Evolutionary conservation across 2,113 vertebrate genomes (phyloP).

Genomic region (Grallaria varia): DNA sequence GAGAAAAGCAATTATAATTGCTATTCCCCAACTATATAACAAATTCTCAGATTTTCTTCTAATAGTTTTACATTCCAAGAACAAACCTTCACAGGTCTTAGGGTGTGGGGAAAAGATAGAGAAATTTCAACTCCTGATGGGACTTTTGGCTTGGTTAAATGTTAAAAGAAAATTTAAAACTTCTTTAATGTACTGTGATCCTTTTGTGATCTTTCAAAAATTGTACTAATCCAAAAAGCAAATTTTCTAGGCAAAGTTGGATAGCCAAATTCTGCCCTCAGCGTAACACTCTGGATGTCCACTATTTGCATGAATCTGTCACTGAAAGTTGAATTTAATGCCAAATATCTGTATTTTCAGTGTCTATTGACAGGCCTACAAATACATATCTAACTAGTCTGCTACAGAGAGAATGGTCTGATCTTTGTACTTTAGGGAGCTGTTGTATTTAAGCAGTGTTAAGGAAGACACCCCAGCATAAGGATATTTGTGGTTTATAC

Average conservation of each 20-base stretch:
- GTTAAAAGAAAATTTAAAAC: neutral
- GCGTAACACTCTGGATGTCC: constrained; percentile 13
- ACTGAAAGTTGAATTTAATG: constrained; percentile 5
- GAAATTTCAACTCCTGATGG: neutral
- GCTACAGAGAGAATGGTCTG: neutral
- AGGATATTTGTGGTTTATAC: neutral
- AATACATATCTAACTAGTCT: constrained; percentile 4
- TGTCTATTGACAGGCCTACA: neutral
- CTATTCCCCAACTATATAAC: neutral
- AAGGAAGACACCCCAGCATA: neutral
- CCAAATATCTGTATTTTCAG: constrained; percentile 31
- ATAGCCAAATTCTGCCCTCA: neutral
- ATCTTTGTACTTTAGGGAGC: neutral
- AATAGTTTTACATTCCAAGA: constrained; percentile 3
- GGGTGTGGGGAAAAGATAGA: neutral
- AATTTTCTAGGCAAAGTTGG: neutral
- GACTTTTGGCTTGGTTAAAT: neutral
- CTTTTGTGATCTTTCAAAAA: neutral
- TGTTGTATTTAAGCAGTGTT: constrained; percentile 6
- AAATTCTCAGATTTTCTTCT: constrained; percentile 23
- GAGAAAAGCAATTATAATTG: constrained; percentile 63
- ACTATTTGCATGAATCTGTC: neutral
- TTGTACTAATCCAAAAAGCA: neutral
- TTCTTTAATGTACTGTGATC: neutral
- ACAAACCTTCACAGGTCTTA: neutral